Evolutionary conservation across 2,797 vertebrate genomes (phyloP), one percentile per base, ranked within the genome.

Genomic region (Sebastolobus alascanus): DNA sequence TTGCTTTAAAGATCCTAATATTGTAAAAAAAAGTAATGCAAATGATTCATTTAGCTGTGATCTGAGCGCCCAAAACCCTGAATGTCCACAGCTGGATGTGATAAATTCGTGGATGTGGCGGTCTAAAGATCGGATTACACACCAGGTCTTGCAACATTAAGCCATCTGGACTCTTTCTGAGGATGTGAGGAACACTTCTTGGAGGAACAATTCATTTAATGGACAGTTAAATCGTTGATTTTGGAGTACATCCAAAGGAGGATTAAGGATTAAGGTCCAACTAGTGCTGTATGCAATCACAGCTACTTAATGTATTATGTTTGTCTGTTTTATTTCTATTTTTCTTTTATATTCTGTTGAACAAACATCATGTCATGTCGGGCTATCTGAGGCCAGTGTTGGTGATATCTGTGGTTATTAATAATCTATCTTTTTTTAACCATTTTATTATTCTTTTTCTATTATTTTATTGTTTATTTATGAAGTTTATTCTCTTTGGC

Each of bases 381-480:
- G 78, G 68, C 65, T 68, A 1, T 67, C 64, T 68, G 59, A 69
- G 79, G 81, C 80, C 84, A 77, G 68, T 84, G 80, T 84, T 86
- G 1, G 54, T 86, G 50, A 54, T 78, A 74, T 76, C 56, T 84
- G 46, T 87, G 82, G 61, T 87, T 63, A 68, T 82, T 79, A 80
- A 69, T 87, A 77, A 80, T 75, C 29, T 58, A 5, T 73, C 22
- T 65, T 60, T 83, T 80, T 80, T 80, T 81, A 85, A 71, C 55
- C 38, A 9, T 81, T 78, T 84, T 86, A 83, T 89, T 82, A 75
- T 79, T 87, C 54, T 59, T 89, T 75, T 86, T 70, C 43, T 46
- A 46, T 75, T 78, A 77, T 92, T 82, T 76, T 82, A 80, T 90
- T 89, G 73, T 87, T 92, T 96, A 96, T 96, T 96, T 96, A 96